Evolutionary conservation across 2,113 vertebrate species (phyloP).

Genomic region (Nesoenas mayeri): DNA sequence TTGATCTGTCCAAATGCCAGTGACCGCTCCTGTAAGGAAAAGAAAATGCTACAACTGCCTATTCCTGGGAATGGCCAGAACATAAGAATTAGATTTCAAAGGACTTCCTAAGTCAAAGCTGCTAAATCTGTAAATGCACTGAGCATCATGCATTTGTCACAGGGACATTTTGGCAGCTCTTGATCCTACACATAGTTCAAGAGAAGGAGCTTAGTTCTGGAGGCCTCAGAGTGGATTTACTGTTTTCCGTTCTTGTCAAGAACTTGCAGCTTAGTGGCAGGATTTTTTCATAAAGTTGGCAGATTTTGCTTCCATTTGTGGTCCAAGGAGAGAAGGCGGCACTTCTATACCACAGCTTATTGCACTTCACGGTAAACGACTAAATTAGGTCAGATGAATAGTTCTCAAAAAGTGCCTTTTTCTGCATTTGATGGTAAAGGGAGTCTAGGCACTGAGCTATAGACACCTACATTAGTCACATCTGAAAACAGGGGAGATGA

Average conservation of each 20-base stretch:
- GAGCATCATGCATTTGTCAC: background rate
- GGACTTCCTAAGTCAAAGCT: background rate
- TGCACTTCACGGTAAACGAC: background rate
- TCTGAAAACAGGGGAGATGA: background rate
- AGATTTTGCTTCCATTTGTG: background rate
- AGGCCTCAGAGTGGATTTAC: background rate
- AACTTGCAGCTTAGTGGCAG: background rate
- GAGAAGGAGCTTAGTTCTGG: background rate
- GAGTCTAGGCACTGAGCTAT: background rate
- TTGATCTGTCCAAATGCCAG: background rate
- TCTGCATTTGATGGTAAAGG: background rate
- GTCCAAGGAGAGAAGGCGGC: background rate
- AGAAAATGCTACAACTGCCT: background rate
- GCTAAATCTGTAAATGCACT: background rate
- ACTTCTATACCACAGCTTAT: background rate
- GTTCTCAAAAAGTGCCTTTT: background rate
- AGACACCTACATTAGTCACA: background rate
- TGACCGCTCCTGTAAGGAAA: background rate
- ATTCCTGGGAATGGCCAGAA: background rate
- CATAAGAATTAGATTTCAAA: background rate
- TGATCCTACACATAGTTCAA: background rate
- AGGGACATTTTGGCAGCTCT: background rate
- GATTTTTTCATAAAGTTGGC: background rate
- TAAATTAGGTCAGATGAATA: background rate
- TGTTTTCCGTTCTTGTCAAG: background rate